Conservation (phyloP, 2,113 vertebrate genomes). For the Emydura subglobosa region DNA sequence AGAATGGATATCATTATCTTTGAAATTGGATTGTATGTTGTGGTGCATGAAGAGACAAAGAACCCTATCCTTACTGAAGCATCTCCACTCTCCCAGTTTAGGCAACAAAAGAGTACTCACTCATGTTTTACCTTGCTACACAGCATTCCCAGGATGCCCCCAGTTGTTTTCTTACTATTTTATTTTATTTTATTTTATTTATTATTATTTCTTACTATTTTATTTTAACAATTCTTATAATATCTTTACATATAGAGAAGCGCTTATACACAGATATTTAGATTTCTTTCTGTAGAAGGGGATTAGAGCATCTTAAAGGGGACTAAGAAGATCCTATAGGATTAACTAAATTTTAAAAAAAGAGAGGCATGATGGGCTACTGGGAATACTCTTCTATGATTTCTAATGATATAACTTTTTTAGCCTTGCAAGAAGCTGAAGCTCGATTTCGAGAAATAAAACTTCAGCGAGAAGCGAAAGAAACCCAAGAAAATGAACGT, state of each 20-base stretch:
- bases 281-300: not conserved
- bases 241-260: not conserved
- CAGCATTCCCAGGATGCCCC: not conserved
- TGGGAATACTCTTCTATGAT: not conserved
- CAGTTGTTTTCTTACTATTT: not conserved
- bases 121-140: not conserved
- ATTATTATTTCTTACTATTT: not conserved
- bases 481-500: constrained; percentile 92
- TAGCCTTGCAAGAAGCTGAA: constrained; percentile 95
- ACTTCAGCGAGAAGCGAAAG: constrained; percentile 92
- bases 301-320: not conserved
- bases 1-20: not conserved
- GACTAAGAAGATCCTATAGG: not conserved
- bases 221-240: not conserved
- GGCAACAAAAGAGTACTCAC: not conserved
- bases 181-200: not conserved
- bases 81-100: not conserved
- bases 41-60: not conserved
- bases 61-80: not conserved
- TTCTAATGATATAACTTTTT: constrained; percentile 15
- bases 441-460: constrained; percentile 92
- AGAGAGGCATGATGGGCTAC: not conserved
- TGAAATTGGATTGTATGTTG: not conserved
- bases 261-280: not conserved
- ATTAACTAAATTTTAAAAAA: not conserved